Evolutionary conservation across 2,797 vertebrate genomes (phyloP).

Genomic region (Mastacembelus armatus): DNA sequence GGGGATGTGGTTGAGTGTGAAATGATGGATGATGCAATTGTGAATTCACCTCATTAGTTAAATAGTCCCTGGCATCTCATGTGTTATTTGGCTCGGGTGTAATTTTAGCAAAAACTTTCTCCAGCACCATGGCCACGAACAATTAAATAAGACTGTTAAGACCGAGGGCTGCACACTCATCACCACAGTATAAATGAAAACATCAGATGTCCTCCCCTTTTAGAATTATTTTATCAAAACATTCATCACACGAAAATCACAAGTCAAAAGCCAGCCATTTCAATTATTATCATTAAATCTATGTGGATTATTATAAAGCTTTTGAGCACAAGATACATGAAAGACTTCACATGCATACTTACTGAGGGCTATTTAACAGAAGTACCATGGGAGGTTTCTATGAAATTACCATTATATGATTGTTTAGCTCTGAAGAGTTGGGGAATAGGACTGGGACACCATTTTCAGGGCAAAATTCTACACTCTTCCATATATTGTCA

Average conservation of each 20-base stretch:
- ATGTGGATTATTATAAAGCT: too few relatives aligned
- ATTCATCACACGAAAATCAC: constrained; percentile 11
- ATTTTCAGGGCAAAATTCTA: background rate
- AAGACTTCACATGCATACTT: too few relatives aligned
- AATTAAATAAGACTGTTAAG: constrained; percentile 27
- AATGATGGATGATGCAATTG: constrained; percentile 63
- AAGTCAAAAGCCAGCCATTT: constrained; percentile 17
- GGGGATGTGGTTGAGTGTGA: constrained; percentile 38
- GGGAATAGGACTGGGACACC: background rate
- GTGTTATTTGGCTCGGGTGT: constrained; percentile 41
- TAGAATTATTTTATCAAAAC: constrained; percentile 44
- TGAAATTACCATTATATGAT: constrained; percentile 60
- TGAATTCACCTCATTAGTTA: constrained; percentile 69
- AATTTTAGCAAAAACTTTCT: constrained; percentile 44
- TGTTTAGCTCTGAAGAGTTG: too few relatives aligned
- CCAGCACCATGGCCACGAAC: background rate
- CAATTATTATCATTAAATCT: constrained; percentile 52
- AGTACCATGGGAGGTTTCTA: too few relatives aligned
- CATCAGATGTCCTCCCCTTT: constrained; percentile 14
- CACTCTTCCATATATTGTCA: background rate
- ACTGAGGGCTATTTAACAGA: constrained; percentile 68
- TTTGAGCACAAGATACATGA: too few relatives aligned
- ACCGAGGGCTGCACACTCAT: constrained; percentile 8
- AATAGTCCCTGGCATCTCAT: constrained; percentile 61
- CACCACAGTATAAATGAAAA: constrained; percentile 16